Percentiles rank a stretch among this genome's conserved stretches.
phyloP scores from a whole-genome alignment of 92 coral and sea anemone species.

The Siderastrea radians region DNA sequence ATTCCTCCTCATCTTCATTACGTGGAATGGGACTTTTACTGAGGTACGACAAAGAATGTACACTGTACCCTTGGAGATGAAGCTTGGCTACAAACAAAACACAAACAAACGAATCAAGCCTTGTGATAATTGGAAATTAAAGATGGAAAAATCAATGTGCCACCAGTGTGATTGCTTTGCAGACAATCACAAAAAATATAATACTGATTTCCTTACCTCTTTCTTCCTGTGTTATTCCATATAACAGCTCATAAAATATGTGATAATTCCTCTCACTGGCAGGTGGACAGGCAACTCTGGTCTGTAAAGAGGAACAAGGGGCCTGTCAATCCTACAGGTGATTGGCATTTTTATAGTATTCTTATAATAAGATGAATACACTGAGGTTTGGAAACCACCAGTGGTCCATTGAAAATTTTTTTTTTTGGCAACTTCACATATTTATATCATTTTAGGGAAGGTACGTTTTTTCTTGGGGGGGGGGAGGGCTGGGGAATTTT shows the following conservation, averaged over 20 bases:
- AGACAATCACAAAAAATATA: too few relatives aligned
- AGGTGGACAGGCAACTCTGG: conserved; percentile 79
- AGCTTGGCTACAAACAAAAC: conserved; percentile 75
- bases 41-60: conserved; percentile 81
- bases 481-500: too few relatives aligned
- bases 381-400: too few relatives aligned
- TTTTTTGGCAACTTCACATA: too few relatives aligned
- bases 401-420: too few relatives aligned
- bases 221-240: conserved; percentile 92
- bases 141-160: too few relatives aligned
- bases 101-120: background rate
- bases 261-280: conserved; percentile 83
- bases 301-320: conserved; percentile 44
- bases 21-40: conserved; percentile 72
- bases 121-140: too few relatives aligned
- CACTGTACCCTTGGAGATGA: conserved; percentile 93
- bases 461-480: too few relatives aligned
- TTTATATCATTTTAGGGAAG: too few relatives aligned
- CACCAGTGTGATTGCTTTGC: too few relatives aligned
- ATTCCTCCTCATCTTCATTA: conserved; percentile 68
- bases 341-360: background rate
- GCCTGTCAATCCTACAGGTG: background rate
- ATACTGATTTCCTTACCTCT: conserved; percentile 68
- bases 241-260: conserved; percentile 91
- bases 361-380: too few relatives aligned